These are phyloP conservation scores for Apamea crenata DNA, from an alignment of 2,888 invertebrate genomes.

Conservation along the genomic window DNA sequence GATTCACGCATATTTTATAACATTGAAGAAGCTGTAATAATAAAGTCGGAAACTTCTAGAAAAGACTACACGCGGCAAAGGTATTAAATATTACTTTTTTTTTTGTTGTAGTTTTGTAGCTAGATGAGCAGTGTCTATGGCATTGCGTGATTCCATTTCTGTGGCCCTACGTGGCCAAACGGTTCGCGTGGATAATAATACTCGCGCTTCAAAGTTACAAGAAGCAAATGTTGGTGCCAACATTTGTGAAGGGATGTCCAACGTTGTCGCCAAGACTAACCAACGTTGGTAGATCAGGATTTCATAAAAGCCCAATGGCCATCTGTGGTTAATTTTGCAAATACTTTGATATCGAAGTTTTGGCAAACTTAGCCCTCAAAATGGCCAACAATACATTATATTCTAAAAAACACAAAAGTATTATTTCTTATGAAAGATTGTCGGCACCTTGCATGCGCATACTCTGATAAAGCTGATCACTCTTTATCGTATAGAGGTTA, in stretches of 20 bases:
- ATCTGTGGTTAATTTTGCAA: constrained; percentile 4
- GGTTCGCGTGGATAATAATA: constrained; percentile 42
- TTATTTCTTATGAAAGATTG: constrained; percentile 58
- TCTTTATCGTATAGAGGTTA: neutral
- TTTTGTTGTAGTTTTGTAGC: constrained; percentile 51
- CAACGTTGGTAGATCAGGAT: constrained; percentile 7
- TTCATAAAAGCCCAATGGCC: neutral
- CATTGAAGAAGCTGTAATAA: constrained; percentile 20
- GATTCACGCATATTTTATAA: constrained; percentile 41
- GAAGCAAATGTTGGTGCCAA: constrained; percentile 21
- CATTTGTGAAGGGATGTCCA: constrained; percentile 12
- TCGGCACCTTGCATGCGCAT: constrained; percentile 29
- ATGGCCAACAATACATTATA: constrained; percentile 19
- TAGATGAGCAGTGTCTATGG: constrained; percentile 38
- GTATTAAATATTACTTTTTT: constrained; percentile 36
- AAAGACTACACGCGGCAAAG: constrained; percentile 28
- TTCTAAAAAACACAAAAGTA: constrained; percentile 44
- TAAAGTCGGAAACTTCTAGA: constrained; percentile 24
- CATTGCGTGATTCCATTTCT: constrained; percentile 43
- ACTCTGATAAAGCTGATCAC: constrained; percentile 34
- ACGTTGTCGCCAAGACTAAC: neutral
- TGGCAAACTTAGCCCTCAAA: constrained; percentile 1
- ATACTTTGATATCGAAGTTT: constrained; percentile 1
- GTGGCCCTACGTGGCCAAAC: constrained; percentile 20
- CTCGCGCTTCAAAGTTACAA: constrained; percentile 27